Percentiles rank a stretch among this genome's conserved stretches.
Evolutionary conservation across 1,140 invertebrate species (phyloP).

Genomic region (Ruditapes philippinarum): DNA sequence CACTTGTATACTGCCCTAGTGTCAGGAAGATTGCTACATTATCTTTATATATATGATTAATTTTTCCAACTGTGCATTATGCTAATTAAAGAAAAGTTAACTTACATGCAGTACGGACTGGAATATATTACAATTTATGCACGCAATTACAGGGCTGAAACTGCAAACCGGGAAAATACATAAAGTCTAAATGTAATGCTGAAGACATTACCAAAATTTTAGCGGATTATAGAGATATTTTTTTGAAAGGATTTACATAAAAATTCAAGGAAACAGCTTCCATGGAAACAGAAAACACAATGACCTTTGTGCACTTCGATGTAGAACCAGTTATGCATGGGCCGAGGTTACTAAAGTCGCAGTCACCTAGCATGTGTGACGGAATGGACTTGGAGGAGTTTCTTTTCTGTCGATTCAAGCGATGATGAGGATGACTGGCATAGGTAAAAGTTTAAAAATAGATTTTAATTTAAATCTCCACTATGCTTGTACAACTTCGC

Average conservation of each 20-base stretch:
- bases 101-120: neutral
- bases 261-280: too few species aligned
- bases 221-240: too few species aligned
- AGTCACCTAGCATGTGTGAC: constrained; percentile 49
- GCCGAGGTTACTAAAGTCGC: constrained; percentile 27
- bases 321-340: neutral
- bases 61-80: neutral
- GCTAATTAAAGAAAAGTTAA: neutral
- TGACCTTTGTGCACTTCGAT: constrained; percentile 9
- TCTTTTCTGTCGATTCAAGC: neutral
- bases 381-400: constrained; percentile 44
- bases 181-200: too few species aligned
- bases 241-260: too few species aligned
- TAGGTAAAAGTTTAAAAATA: constrained; percentile 14
- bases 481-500: too few species aligned
- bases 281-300: neutral
- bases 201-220: too few species aligned
- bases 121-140: too few species aligned
- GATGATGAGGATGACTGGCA: constrained; percentile 41
- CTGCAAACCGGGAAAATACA: too few species aligned
- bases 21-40: too few species aligned
- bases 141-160: too few species aligned
- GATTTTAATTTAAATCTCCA: too few species aligned
- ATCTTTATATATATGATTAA: neutral
- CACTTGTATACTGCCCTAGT: too few species aligned